A percentile compares a stretch with the other conserved stretches of the same genome.
Conservation (phyloP, 2,113 vertebrate genomes). For the Corythornis cristatus region DNA sequence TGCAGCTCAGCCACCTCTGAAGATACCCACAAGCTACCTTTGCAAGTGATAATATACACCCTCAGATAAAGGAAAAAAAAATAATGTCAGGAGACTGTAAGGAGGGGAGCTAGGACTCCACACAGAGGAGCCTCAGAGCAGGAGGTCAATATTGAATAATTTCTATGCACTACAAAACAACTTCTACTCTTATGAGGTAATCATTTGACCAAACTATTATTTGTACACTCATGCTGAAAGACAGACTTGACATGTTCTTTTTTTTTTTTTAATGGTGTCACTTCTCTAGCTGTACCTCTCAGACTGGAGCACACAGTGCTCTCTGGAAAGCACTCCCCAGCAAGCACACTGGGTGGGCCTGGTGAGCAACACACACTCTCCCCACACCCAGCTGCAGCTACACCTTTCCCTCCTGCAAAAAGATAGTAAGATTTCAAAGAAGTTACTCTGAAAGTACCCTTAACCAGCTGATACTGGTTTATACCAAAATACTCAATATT, state of each 20-base stretch:
- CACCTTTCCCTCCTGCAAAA: neutral
- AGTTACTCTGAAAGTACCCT: neutral
- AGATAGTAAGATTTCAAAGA: neutral
- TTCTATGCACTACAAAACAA: neutral
- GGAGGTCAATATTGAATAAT: conserved; percentile 33
- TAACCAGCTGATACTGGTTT: neutral
- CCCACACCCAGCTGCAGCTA: neutral
- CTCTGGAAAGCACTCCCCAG: neutral
- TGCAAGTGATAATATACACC: neutral
- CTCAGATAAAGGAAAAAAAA: neutral
- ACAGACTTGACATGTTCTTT: neutral
- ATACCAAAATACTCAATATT: neutral
- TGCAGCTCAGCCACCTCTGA: neutral
- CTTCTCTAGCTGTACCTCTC: neutral
- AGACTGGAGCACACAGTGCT: neutral
- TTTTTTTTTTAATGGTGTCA: neutral
- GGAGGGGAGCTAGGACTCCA: neutral
- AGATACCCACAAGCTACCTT: neutral
- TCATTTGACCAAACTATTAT: conserved; percentile 32
- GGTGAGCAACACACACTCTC: neutral
- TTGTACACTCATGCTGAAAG: neutral
- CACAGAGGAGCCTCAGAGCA: neutral
- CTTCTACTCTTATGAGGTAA: conserved; percentile 11
- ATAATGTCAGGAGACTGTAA: neutral
- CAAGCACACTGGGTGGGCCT: conserved; percentile 31